phyloP scores from a whole-genome alignment of 1,140 invertebrate genomes.

The Gonatopus flavifemur region DNA sequence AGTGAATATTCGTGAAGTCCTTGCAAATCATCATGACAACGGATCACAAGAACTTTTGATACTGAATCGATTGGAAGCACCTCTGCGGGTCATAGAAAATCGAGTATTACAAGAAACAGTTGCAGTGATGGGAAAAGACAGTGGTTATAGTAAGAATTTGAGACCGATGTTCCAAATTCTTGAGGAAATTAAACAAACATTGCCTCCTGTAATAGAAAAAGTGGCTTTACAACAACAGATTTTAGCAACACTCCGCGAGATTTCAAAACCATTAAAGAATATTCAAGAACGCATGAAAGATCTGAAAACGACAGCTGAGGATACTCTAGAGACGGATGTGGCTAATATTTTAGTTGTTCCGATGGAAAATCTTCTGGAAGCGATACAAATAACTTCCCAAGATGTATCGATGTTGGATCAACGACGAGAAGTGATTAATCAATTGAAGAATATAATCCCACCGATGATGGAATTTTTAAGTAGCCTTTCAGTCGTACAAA shows the following conservation, averaged over 20 bases:
- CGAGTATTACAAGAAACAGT: slow-evolving; percentile 25
- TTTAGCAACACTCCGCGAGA: slow-evolving; percentile 29
- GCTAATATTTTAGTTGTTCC: slow-evolving; percentile 31
- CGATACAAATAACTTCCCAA: slow-evolving; percentile 8
- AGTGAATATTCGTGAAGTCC: slow-evolving; percentile 26
- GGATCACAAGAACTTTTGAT: slow-evolving; percentile 32
- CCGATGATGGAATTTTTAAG: slow-evolving; percentile 41
- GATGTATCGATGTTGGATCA: slow-evolving; percentile 12
- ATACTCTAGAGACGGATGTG: slow-evolving; percentile 39
- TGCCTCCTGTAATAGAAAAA: slow-evolving; percentile 31
- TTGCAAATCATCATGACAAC: slow-evolving; percentile 27
- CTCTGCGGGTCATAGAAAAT: slow-evolving; percentile 29
- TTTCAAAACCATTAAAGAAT: slow-evolving; percentile 33
- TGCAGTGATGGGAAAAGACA: slow-evolving; percentile 7
- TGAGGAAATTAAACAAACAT: slow-evolving; percentile 26
- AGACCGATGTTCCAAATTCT: slow-evolving; percentile 23
- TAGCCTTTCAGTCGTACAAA: slow-evolving; percentile 37
- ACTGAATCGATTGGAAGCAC: slow-evolving; percentile 31
- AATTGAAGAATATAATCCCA: slow-evolving; percentile 31
- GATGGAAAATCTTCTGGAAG: slow-evolving; percentile 18
- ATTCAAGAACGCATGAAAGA: slow-evolving; percentile 35
- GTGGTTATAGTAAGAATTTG: slow-evolving; percentile 11
- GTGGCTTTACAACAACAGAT: slow-evolving; percentile 32
- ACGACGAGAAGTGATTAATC: slow-evolving; percentile 17
- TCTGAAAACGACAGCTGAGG: slow-evolving; percentile 21